These are phyloP conservation scores for Chlorodrepanis virens DNA, from an alignment of 2,113 vertebrate species.

Conservation along the genomic window DNA sequence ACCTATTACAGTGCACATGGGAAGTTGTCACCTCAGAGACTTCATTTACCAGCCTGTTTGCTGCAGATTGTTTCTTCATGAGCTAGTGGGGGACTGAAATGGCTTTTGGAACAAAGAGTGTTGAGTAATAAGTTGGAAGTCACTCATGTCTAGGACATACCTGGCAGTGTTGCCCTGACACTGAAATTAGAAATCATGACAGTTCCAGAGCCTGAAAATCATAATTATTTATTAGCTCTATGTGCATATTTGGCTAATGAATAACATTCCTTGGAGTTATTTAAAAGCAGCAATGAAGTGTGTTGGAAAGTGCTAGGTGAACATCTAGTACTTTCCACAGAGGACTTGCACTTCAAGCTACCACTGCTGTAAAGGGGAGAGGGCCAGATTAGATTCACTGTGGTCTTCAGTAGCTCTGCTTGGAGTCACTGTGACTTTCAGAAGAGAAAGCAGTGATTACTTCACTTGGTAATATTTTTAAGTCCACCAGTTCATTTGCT, in stretches of 20 bases:
- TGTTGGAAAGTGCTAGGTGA: not conserved
- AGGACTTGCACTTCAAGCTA: not conserved
- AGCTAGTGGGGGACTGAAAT: not conserved
- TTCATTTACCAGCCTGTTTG: not conserved
- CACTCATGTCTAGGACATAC: not conserved
- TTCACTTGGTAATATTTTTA: not conserved
- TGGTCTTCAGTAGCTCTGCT: not conserved
- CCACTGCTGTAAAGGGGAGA: not conserved
- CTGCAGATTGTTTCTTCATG: not conserved
- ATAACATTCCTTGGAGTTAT: not conserved
- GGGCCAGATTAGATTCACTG: not conserved
- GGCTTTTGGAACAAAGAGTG: not conserved
- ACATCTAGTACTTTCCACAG: not conserved
- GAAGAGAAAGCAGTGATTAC: not conserved
- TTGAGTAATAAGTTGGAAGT: not conserved
- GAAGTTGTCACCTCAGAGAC: not conserved
- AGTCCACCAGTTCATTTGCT: not conserved
- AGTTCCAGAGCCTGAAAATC: not conserved
- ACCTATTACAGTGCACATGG: not conserved
- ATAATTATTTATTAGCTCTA: not conserved
- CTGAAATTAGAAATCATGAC: not conserved
- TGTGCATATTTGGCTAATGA: not conserved
- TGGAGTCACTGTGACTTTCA: not conserved
- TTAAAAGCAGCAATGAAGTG: not conserved
- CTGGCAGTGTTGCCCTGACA: not conserved